Base-by-base conservation (phyloP, 2,888 invertebrate species). In the Pelosia muscerda region DNA sequence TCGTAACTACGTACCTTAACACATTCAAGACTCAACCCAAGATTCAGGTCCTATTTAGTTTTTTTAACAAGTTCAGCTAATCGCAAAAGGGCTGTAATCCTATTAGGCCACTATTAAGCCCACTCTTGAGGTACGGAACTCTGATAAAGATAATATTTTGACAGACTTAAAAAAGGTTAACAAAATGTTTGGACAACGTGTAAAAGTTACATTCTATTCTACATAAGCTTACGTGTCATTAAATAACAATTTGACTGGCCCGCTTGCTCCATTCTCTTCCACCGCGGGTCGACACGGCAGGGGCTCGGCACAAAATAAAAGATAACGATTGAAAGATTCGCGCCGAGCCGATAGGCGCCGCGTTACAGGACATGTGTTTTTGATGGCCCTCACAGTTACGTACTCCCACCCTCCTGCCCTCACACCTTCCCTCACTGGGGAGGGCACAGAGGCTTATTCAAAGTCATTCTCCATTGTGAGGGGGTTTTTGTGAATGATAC, bases 321-420 rank as follows among this genome's bases (percentile, higher is more conserved):
- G 88, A 87, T 89, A 90, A 87, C 86, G 89, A 88, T 88, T 88
- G 88, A 87, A 90, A 88, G 90, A 88, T 88, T 85, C 84, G 77
- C 75, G 73, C 79, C 82, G 79, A 82, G 75, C 82, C 85, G 83
- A 82, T 82, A 81, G 83, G 77, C 81, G 77, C 79, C 80, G 76
- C 69, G 79, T 73, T 86, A 77, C 81, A 81, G 82, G 88, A 85
- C 89, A 87, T 86, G 88, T 89, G 90, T 86, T 83, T 79, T 80
- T 86, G 87, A 88, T 87, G 80, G 88, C 81, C 74, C 73, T 59
- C 63, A 62, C n/a, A n/a, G 8, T 49, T n/a, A 49, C 49, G 49
- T n/a, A 49, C 49, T 49, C 49, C 49, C 69, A 73, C 71, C 68
- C 64, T 71, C 65, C 65, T 28, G 68, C 49, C 73, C 76, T 69